A percentile compares a stretch with the other conserved stretches of the same genome.
These are phyloP conservation scores for Oreochromis grahami DNA, from an alignment of 2,797 vertebrate species.

Conservation along the genomic window DNA sequence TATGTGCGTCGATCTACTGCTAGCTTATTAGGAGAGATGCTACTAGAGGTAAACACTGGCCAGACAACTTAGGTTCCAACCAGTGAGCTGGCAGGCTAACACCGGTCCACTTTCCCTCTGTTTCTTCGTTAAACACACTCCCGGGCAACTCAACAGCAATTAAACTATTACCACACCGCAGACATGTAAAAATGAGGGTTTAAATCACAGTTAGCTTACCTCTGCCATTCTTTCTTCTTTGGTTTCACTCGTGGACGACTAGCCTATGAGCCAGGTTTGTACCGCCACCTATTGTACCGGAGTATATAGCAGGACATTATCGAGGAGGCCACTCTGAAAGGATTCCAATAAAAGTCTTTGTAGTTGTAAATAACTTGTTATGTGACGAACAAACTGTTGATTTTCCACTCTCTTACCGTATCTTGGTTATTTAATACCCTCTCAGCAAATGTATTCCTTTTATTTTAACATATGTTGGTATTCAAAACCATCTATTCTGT, in stretches of 20 bases:
- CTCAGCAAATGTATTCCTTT: neutral
- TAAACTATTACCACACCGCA: neutral
- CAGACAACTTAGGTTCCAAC: neutral
- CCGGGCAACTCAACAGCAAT: neutral
- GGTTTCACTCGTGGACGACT: neutral
- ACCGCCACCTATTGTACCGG: neutral
- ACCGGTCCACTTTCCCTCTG: neutral
- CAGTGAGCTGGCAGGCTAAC: slow-evolving; percentile 6
- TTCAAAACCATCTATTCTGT: neutral
- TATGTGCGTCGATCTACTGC: neutral
- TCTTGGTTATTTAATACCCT: neutral
- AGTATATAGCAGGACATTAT: neutral
- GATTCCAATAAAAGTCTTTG: neutral
- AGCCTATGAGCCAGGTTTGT: neutral
- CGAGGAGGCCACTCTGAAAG: neutral
- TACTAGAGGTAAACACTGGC: neutral
- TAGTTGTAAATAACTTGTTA: neutral
- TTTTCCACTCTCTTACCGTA: neutral
- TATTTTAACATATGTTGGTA: neutral
- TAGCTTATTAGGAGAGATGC: neutral
- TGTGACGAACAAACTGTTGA: neutral
- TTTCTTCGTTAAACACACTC: neutral
- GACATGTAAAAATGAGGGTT: accelerated
- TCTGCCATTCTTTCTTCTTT: slow-evolving; percentile 54
- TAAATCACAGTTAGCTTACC: slow-evolving; percentile 26